These are phyloP conservation scores for Octomys mimax DNA, from an alignment of 2,797 vertebrate species.

Conservation along the genomic window DNA sequence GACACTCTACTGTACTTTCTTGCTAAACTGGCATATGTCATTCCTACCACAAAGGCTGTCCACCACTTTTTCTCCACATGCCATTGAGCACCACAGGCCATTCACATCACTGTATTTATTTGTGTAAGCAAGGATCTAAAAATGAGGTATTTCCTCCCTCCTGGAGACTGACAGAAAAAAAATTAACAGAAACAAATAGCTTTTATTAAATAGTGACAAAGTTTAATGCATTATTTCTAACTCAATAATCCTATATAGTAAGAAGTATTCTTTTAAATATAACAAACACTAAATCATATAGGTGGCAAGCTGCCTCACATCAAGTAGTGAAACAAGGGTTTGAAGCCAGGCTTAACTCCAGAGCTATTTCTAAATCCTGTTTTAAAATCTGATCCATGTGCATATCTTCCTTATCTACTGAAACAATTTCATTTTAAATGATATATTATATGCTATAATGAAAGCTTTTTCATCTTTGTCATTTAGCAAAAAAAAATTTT, in stretches of 20 bases:
- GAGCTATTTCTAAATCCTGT: slow-evolving; percentile 25
- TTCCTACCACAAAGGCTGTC: slow-evolving; percentile 35
- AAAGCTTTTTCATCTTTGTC: background rate
- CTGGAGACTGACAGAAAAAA: slow-evolving; percentile 25
- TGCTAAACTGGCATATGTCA: background rate
- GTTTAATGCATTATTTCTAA: slow-evolving; percentile 31
- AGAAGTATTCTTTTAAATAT: slow-evolving; percentile 35
- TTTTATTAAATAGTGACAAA: slow-evolving; percentile 50
- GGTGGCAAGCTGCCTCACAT: slow-evolving; percentile 27
- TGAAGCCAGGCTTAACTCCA: slow-evolving; percentile 26
- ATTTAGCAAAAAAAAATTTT: slow-evolving; percentile 58
- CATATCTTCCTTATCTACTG: background rate
- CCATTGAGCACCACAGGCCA: background rate
- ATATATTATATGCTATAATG: background rate
- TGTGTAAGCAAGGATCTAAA: slow-evolving; percentile 47
- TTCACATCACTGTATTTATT: background rate
- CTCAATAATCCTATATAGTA: slow-evolving; percentile 47
- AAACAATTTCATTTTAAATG: slow-evolving; percentile 53
- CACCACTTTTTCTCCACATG: background rate
- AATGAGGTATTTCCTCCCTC: slow-evolving; percentile 2
- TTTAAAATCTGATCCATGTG: slow-evolving; percentile 6
- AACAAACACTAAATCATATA: slow-evolving; percentile 57
- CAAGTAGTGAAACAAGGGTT: slow-evolving; percentile 28
- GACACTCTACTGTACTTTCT: slow-evolving; percentile 37
- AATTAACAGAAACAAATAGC: slow-evolving; percentile 27